Evolutionary conservation across 2,113 vertebrate genomes (phyloP).

Genomic region (Corythornis madagascariensis): DNA sequence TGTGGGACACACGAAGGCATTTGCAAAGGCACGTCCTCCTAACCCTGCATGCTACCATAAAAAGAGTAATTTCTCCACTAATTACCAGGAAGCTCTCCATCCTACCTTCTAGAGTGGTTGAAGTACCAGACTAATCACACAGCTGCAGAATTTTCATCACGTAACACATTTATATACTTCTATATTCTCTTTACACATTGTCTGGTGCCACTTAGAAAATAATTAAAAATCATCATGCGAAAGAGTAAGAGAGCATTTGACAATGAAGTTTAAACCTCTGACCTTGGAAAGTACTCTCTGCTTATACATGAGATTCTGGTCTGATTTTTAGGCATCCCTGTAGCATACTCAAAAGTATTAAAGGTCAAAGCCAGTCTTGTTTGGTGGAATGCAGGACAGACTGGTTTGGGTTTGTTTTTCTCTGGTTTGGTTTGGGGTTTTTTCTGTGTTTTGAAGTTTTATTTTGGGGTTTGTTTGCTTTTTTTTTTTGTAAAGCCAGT

Average conservation of each 20-base stretch:
- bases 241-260: not conserved
- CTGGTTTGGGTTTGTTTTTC: not conserved
- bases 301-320: accelerated
- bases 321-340: not conserved
- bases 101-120: not conserved
- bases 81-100: not conserved
- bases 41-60: not conserved
- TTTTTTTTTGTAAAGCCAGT: not conserved
- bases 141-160: not conserved
- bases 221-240: not conserved
- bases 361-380: not conserved
- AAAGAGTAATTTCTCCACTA: not conserved
- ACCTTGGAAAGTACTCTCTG: not conserved
- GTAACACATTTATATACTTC: not conserved
- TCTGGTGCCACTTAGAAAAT: not conserved
- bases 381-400: not conserved
- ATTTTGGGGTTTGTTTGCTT: not conserved
- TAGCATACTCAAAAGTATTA: not conserved
- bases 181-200: not conserved
- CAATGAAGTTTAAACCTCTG: not conserved
- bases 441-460: not conserved
- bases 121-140: not conserved
- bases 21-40: not conserved
- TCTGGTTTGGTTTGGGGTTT: not conserved
- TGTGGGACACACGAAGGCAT: accelerated